Conservation (phyloP, 2,113 vertebrate genomes). For the Casuarius casuarius region DNA sequence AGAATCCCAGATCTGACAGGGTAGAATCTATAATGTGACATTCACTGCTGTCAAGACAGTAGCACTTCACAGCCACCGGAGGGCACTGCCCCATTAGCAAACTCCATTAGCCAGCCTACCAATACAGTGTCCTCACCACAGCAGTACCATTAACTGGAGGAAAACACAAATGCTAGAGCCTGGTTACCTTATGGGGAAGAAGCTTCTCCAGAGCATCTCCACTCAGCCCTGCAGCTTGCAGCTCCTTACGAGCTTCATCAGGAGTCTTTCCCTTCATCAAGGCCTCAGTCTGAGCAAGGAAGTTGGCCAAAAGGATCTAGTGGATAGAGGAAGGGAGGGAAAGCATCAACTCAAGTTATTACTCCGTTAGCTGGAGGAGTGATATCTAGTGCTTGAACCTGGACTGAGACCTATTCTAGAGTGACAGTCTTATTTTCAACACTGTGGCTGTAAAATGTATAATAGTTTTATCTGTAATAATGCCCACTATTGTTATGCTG, state of each 20-base stretch:
- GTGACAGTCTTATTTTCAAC: background rate
- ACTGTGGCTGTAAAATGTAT: fast-evolving
- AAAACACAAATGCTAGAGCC: fast-evolving
- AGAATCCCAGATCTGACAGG: background rate
- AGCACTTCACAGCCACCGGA: background rate
- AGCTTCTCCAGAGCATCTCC: conserved; percentile 86
- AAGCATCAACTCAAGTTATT: background rate
- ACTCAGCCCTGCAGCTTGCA: conserved; percentile 83
- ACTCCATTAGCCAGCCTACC: background rate
- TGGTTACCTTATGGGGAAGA: conserved; percentile 91
- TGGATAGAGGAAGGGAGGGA: background rate
- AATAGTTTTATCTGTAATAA: background rate
- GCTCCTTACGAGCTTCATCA: conserved; percentile 88
- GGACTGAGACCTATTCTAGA: background rate
- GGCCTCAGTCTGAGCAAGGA: conserved; percentile 95
- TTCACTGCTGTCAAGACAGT: background rate
- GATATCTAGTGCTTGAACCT: background rate
- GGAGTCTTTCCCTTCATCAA: conserved; percentile 93
- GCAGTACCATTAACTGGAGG: fast-evolving
- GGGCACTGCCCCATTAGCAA: background rate
- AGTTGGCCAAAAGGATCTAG: conserved; percentile 95
- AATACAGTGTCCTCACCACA: fast-evolving
- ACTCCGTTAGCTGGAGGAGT: fast-evolving
- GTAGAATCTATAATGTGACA: background rate
- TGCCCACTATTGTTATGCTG: background rate